phyloP scores from a whole-genome alignment of 2,113 vertebrate genomes.

The Burhinus bistriatus region DNA sequence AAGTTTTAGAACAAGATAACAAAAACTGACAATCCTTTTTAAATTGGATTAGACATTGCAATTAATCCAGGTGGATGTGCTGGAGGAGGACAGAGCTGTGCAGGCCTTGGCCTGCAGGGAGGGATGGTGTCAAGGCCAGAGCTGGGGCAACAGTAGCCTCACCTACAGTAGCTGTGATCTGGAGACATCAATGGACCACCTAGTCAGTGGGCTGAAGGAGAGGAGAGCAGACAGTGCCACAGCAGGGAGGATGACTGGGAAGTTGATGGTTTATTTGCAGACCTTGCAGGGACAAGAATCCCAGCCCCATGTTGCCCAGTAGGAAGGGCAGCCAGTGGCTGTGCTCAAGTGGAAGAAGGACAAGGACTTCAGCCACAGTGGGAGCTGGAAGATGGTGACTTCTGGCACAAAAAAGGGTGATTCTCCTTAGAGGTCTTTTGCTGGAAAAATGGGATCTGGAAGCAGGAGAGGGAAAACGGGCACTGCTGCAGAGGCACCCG shows the following conservation, averaged over 20 bases:
- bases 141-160: not conserved
- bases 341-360: not conserved
- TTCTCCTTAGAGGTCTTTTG: not conserved
- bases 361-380: not conserved
- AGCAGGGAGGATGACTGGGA: not conserved
- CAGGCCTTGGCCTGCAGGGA: not conserved
- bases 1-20: not conserved
- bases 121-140: not conserved
- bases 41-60: not conserved
- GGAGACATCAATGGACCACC: not conserved
- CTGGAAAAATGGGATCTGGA: not conserved
- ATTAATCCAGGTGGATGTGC: not conserved
- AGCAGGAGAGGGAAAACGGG: not conserved
- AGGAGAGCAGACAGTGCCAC: not conserved
- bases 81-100: not conserved
- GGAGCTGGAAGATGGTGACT: not conserved
- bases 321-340: not conserved
- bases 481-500: not conserved
- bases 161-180: not conserved
- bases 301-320: not conserved
- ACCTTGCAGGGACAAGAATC: not conserved
- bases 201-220: not conserved
- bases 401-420: not conserved
- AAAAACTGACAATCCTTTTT: not conserved
- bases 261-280: not conserved